Evolutionary conservation across 1,140 invertebrate species (phyloP).

Genomic region (Drosophila bocki): DNA sequence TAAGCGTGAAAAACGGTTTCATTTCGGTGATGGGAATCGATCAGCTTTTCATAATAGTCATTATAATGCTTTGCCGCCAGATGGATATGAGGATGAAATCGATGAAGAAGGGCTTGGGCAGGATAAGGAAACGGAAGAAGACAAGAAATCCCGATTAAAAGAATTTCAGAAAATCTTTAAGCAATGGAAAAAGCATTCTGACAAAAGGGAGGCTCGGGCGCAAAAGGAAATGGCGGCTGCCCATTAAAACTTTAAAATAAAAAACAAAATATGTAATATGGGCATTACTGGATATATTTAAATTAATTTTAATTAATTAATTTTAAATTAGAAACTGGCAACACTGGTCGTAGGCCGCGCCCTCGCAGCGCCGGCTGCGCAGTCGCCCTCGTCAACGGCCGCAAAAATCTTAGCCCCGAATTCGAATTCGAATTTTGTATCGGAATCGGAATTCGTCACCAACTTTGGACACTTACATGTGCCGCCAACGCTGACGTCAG

Average conservation of each 20-base stretch:
- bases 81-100: constrained; percentile 89
- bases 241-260: not conserved
- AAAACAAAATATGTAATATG: not conserved
- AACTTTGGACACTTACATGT: constrained; percentile 73
- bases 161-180: constrained; percentile 39
- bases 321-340: not conserved
- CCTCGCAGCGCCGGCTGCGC: constrained; percentile 67
- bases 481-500: constrained; percentile 28
- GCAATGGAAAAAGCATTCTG: constrained; percentile 38
- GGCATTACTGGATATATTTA: not conserved
- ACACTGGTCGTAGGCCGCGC: constrained; percentile 55
- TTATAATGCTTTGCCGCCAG: constrained; percentile 90
- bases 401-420: constrained; percentile 65
- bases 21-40: constrained; percentile 94
- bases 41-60: constrained; percentile 91
- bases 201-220: not conserved
- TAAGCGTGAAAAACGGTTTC: constrained; percentile 89
- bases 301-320: not conserved
- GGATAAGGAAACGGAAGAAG: constrained; percentile 30
- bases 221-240: not conserved
- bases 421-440: constrained; percentile 31
- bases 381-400: constrained; percentile 71
- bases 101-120: constrained; percentile 29
- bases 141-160: constrained; percentile 18
- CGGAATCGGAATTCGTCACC: constrained; percentile 69